Conservation (phyloP, 2,113 vertebrate genomes). For the Pseudonaja textilis region DNA sequence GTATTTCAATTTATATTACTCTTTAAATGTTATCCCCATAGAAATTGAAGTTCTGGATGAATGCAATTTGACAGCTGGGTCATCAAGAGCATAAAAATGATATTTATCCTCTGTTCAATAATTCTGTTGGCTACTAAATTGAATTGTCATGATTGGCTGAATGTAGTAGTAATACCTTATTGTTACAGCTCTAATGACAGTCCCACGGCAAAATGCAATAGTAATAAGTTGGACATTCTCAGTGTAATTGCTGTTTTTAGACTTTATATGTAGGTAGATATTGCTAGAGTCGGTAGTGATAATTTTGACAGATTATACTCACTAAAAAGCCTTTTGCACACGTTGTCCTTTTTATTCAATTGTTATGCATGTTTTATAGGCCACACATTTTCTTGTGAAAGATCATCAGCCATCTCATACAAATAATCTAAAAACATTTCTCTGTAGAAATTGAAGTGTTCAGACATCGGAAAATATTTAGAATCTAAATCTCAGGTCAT, state of each 20-base stretch:
- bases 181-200: slow-evolving; percentile 27
- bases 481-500: neutral
- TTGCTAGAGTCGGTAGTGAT: neutral
- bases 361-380: neutral
- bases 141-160: neutral
- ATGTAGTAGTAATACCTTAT: neutral
- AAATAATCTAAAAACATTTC: neutral
- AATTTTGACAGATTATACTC: slow-evolving; percentile 17
- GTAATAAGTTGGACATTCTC: slow-evolving; percentile 23
- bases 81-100: slow-evolving; percentile 31
- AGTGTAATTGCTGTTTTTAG: slow-evolving; percentile 11
- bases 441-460: slow-evolving; percentile 1
- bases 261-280: slow-evolving; percentile 15
- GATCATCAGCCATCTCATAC: neutral
- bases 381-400: slow-evolving; percentile 20
- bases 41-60: slow-evolving; percentile 52
- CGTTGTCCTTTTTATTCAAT: slow-evolving; percentile 9
- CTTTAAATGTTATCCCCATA: slow-evolving; percentile 45
- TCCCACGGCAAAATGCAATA: neutral
- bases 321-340: neutral
- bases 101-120: slow-evolving; percentile 27
- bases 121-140: neutral
- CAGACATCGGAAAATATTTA: neutral
- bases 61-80: slow-evolving; percentile 22
- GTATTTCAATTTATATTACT: slow-evolving; percentile 37